Conservation (phyloP, 1,140 invertebrate species). For the Whitmania pigra region DNA sequence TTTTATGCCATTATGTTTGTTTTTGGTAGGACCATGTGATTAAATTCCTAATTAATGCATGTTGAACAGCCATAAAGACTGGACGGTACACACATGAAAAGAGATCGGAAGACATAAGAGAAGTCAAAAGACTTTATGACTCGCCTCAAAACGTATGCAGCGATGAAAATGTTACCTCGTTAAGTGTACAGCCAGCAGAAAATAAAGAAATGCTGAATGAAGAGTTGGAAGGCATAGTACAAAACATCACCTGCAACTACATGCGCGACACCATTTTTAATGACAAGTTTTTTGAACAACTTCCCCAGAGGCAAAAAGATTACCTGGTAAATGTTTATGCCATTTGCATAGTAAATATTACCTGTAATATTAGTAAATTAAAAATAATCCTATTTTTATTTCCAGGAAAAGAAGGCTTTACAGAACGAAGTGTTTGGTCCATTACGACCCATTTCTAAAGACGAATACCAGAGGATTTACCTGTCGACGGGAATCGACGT, state of each 20-base stretch:
- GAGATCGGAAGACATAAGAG: slow-evolving; percentile 15
- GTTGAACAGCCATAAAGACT: slow-evolving; percentile 10
- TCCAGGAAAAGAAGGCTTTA: slow-evolving; percentile 1
- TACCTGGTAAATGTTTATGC: background rate
- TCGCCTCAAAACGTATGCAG: background rate
- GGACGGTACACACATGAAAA: slow-evolving; percentile 21
- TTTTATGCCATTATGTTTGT: background rate
- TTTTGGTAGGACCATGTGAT: background rate
- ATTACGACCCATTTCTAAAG: slow-evolving; percentile 9
- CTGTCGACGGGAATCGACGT: slow-evolving; percentile 15
- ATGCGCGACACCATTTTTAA: background rate
- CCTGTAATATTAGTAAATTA: background rate
- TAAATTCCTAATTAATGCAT: background rate
- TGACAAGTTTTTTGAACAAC: background rate
- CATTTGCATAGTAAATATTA: background rate
- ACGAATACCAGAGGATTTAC: slow-evolving; percentile 12
- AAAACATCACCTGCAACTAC: background rate
- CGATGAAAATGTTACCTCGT: slow-evolving; percentile 5
- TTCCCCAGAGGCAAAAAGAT: slow-evolving; percentile 3
- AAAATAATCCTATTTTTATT: background rate
- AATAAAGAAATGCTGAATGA: background rate
- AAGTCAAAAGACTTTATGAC: slow-evolving; percentile 12
- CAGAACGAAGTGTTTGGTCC: slow-evolving; percentile 16
- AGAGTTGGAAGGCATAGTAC: slow-evolving; percentile 6
- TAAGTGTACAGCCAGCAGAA: background rate